These are phyloP conservation scores for Sphaeramia orbicularis DNA, from an alignment of 2,797 vertebrate genomes.

Conservation along the genomic window DNA sequence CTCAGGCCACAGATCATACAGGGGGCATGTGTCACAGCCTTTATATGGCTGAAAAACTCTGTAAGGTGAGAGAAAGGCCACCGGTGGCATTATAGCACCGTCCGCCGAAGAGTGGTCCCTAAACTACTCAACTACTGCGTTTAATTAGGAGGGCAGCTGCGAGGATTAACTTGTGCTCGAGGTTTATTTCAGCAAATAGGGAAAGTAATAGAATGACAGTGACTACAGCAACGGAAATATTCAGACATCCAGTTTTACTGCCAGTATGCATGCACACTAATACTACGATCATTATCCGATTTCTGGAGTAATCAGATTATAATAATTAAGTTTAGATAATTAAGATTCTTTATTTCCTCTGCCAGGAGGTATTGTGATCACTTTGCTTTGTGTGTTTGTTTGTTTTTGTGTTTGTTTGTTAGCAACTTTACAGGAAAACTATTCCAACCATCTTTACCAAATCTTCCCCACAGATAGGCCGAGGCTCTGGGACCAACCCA, in stretches of 20 bases:
- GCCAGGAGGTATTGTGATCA: too few relatives aligned
- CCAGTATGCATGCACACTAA: too few relatives aligned
- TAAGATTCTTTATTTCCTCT: too few relatives aligned
- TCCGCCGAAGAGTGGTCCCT: not conserved
- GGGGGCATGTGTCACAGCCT: conserved; percentile 56
- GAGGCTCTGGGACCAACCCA: too few relatives aligned
- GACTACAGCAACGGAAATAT: conserved; percentile 27
- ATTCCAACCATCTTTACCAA: too few relatives aligned
- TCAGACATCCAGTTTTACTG: conserved; percentile 19
- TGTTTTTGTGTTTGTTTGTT: too few relatives aligned
- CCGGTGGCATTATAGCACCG: conserved; percentile 19
- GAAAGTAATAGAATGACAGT: conserved; percentile 23
- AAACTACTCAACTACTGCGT: not conserved
- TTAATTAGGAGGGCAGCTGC: conserved; percentile 27
- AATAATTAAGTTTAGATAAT: too few relatives aligned
- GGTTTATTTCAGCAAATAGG: conserved; percentile 12
- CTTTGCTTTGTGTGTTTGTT: too few relatives aligned
- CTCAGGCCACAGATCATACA: conserved; percentile 33
- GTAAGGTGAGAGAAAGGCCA: conserved; percentile 62
- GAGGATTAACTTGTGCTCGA: conserved; percentile 26
- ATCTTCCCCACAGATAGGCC: too few relatives aligned
- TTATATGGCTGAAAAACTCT: conserved; percentile 50
- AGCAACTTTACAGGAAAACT: too few relatives aligned
- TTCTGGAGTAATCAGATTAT: too few relatives aligned
- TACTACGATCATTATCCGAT: too few relatives aligned